Percentiles rank a stretch among this genome's conserved stretches.
Conservation (phyloP, 2,888 invertebrate genomes). For the Cryptosula pallasiana region DNA sequence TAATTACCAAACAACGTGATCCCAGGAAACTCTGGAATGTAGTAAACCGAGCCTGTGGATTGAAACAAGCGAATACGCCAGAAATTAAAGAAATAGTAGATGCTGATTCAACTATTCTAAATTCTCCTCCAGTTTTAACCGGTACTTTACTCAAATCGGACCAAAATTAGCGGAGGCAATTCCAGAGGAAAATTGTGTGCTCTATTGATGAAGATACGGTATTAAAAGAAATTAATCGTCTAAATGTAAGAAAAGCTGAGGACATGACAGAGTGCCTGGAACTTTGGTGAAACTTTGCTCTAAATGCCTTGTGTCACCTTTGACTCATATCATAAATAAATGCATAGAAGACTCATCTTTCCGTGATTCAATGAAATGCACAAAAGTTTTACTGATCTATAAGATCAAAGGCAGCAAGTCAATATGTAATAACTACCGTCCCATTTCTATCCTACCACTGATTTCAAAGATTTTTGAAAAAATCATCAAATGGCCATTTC, state of each 20-base stretch:
- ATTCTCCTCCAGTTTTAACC: background rate
- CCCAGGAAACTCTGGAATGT: background rate
- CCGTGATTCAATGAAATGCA: background rate
- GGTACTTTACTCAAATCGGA: background rate
- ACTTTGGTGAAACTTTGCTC: background rate
- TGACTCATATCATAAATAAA: background rate
- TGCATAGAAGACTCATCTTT: background rate
- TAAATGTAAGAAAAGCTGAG: constrained; percentile 11
- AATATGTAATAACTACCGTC: constrained; percentile 1
- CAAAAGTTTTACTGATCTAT: background rate
- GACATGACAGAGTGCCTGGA: background rate
- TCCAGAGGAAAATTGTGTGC: background rate
- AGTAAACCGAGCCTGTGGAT: background rate
- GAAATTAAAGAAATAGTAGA: background rate
- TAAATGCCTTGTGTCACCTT: background rate
- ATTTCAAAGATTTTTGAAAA: constrained; percentile 22
- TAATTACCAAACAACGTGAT: background rate
- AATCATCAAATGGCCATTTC: background rate
- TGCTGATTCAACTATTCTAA: background rate
- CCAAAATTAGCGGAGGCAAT: background rate
- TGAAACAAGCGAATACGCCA: background rate
- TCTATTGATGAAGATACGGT: background rate
- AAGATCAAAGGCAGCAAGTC: background rate
- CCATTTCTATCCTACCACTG: background rate
- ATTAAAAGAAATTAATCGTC: background rate